Base-by-base conservation (phyloP, 1,140 invertebrate species). In the Berghia stephanieae region DNA sequence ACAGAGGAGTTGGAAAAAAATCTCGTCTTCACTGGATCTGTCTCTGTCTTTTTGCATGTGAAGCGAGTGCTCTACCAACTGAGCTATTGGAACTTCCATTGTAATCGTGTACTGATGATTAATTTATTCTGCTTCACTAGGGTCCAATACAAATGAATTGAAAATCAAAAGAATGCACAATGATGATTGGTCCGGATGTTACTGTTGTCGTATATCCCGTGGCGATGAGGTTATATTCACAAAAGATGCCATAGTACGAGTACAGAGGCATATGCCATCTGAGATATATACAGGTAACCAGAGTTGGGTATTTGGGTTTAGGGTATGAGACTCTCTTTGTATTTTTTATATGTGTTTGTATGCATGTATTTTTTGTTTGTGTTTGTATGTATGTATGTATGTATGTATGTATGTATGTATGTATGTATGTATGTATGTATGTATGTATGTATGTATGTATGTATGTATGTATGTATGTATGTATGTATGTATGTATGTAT, bases 341-440 rank as follows among this genome's bases (percentile, higher is more conserved):
- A 27, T 44, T 46, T 4, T n/a, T n/a, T n/a, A n/a, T n/a, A n/a
- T n/a, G n/a, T n/a, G n/a, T n/a, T n/a, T n/a, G n/a, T n/a, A n/a
- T n/a, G n/a, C n/a, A n/a, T n/a, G n/a, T n/a, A n/a, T n/a, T n/a
- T n/a, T n/a, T n/a, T 10, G 8, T 63, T n/a, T 63, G 57, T 63
- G 57, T 63, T n/a, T 63, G 57, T 63, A 34, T 63, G 57, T 63
- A 34, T 63, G 57, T 63, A 34, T 63, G 57, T 63, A 34, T 63
- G 57, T 63, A 34, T 63, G 57, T 63, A 34, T 63, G 57, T 63
- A 34, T 63, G 57, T 63, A 34, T 63, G 57, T 63, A 34, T 63
- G 57, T 63, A 34, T 63, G 57, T 63, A 34, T 63, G 57, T 63
- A 34, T 63, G 57, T 63, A n/a, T 63, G 57, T 8, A 34, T 63